A percentile compares a stretch with the other conserved stretches of the same genome.
Evolutionary conservation across 53 echinoderm and acorn worm species (phyloP).

Genomic region (Apostichopus leukothele): DNA sequence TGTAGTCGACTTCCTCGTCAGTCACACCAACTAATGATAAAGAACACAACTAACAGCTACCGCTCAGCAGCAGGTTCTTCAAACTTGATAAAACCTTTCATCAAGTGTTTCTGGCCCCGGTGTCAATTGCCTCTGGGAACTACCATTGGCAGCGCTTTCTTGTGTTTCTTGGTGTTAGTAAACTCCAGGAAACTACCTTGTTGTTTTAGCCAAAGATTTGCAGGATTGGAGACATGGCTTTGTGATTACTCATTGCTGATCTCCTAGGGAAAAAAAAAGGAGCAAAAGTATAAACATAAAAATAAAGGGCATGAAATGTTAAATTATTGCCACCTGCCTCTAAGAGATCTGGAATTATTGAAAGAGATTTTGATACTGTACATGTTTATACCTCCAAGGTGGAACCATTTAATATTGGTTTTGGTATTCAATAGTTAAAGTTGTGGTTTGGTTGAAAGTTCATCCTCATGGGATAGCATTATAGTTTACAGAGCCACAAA

Average conservation of each 20-base stretch:
- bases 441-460: neutral
- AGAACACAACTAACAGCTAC: too few relatives aligned
- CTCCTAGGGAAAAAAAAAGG: neutral
- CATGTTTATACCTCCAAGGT: neutral
- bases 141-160: neutral
- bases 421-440: neutral
- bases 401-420: neutral
- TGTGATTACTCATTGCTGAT: conserved; percentile 16
- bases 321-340: conserved; percentile 24
- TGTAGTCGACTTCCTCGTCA: too few relatives aligned
- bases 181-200: neutral
- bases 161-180: neutral
- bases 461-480: too few relatives aligned
- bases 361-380: neutral
- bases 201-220: conserved; percentile 19
- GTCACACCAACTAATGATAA: too few relatives aligned
- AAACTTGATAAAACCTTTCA: neutral
- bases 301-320: neutral
- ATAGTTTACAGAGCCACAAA: too few relatives aligned
- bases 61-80: neutral
- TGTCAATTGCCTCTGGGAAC: neutral
- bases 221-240: conserved; percentile 7
- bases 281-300: neutral
- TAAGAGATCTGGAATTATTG: neutral
- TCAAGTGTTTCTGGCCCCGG: neutral